phyloP scores from a whole-genome alignment of 2,888 invertebrate genomes.

The Mythimna lalbum region DNA sequence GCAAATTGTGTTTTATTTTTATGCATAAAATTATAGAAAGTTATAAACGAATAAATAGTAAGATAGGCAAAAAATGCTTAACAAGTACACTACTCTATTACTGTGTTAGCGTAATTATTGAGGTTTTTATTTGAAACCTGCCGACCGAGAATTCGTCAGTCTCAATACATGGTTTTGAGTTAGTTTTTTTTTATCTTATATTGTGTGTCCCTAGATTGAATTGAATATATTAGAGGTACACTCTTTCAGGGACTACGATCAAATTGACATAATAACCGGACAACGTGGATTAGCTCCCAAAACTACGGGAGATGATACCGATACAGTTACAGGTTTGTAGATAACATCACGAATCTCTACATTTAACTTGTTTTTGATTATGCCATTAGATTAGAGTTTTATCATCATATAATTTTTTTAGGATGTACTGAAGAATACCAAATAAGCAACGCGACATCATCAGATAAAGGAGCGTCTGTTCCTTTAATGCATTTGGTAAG shows the following conservation, averaged over 20 bases:
- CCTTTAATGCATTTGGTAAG: conserved; percentile 89
- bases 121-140: too few relatives aligned
- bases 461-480: conserved; percentile 83
- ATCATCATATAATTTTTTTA: conserved; percentile 20
- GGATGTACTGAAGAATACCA: conserved; percentile 82
- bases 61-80: too few relatives aligned
- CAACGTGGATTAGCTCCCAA: conserved; percentile 74
- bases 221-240: neutral
- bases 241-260: conserved; percentile 82
- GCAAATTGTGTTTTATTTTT: too few relatives aligned
- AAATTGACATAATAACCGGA: conserved; percentile 85
- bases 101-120: too few relatives aligned
- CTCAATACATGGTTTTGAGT: neutral
- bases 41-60: too few relatives aligned
- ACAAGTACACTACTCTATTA: too few relatives aligned
- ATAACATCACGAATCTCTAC: neutral
- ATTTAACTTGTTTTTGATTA: neutral
- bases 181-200: neutral
- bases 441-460: conserved; percentile 73
- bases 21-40: too few relatives aligned
- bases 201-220: neutral
- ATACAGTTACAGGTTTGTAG: conserved; percentile 71
- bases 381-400: neutral
- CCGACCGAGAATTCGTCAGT: too few relatives aligned
- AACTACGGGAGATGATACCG: conserved; percentile 71